Evolutionary conservation across 2,888 invertebrate genomes (phyloP).

Genomic region (Sinodicranocentrus sp.): DNA sequence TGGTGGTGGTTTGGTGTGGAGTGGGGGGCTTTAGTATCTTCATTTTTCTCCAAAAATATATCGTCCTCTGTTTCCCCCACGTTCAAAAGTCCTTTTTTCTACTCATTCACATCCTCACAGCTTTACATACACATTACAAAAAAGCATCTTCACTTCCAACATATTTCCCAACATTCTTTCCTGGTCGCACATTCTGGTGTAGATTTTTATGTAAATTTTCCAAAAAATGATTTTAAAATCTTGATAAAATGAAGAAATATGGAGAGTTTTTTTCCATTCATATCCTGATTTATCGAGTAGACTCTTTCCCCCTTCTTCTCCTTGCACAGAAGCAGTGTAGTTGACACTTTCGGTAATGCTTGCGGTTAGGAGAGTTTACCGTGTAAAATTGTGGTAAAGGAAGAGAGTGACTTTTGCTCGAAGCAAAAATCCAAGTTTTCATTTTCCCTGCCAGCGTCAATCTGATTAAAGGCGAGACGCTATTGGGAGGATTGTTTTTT

Average conservation of each 20-base stretch:
- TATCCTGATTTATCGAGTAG: conserved; percentile 61
- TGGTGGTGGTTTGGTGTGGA: too few species aligned
- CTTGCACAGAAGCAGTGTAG: background rate
- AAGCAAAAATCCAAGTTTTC: background rate
- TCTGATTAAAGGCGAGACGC: conserved; percentile 38
- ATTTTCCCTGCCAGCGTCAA: conserved; percentile 1
- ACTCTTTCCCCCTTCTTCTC: conserved; percentile 24
- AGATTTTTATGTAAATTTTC: conserved; percentile 37
- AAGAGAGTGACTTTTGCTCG: conserved; percentile 19
- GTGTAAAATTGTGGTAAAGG: conserved; percentile 1
- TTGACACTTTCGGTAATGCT: background rate
- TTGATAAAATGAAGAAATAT: conserved; percentile 62
- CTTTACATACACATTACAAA: background rate
- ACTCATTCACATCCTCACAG: background rate
- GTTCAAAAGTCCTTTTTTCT: conserved; percentile 24
- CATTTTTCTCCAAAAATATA: background rate
- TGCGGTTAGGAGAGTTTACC: conserved; percentile 43
- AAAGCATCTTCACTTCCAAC: conserved; percentile 6
- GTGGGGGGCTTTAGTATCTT: background rate
- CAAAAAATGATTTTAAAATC: conserved; percentile 45
- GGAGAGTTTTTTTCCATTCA: conserved; percentile 50
- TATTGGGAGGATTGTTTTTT: conserved; percentile 19
- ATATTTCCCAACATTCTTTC: conserved; percentile 18
- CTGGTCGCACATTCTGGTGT: background rate
- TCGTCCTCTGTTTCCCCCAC: background rate